Evolutionary conservation across 2,797 vertebrate genomes (phyloP).

Genomic region (Falco columbarius): DNA sequence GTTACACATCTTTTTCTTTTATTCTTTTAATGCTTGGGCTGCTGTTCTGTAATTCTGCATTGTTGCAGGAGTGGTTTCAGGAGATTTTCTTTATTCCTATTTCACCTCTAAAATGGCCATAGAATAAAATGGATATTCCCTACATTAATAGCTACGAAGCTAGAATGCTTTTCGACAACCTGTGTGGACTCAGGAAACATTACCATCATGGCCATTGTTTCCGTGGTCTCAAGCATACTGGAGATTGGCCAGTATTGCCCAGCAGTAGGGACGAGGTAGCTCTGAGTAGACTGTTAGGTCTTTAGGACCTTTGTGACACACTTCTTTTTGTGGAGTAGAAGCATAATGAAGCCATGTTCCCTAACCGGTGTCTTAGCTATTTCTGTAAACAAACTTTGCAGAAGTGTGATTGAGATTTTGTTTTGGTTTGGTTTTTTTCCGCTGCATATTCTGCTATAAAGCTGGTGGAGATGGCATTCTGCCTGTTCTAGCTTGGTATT

Average conservation of each 20-base stretch:
- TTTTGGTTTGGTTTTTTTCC: background rate
- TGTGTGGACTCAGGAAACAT: background rate
- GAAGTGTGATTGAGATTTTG: background rate
- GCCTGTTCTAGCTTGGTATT: background rate
- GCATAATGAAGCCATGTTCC: background rate
- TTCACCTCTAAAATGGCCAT: background rate
- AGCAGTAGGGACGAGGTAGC: background rate
- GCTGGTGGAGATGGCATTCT: background rate
- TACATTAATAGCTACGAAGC: background rate
- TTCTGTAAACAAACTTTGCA: background rate
- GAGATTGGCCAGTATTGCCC: background rate
- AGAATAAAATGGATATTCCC: background rate
- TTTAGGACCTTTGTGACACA: background rate
- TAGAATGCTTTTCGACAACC: background rate
- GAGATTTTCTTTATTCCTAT: background rate
- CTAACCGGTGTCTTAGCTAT: background rate
- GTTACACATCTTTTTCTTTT: background rate
- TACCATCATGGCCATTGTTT: background rate
- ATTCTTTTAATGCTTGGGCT: background rate
- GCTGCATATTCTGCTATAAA: background rate
- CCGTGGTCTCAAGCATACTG: background rate
- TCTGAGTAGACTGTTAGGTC: background rate
- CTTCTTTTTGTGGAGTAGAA: background rate
- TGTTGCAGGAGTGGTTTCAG: background rate
- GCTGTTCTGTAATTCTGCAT: background rate